These are phyloP conservation scores for Aplodontia rufa DNA, from an alignment of 2,113 vertebrate genomes.

Conservation along the genomic window DNA sequence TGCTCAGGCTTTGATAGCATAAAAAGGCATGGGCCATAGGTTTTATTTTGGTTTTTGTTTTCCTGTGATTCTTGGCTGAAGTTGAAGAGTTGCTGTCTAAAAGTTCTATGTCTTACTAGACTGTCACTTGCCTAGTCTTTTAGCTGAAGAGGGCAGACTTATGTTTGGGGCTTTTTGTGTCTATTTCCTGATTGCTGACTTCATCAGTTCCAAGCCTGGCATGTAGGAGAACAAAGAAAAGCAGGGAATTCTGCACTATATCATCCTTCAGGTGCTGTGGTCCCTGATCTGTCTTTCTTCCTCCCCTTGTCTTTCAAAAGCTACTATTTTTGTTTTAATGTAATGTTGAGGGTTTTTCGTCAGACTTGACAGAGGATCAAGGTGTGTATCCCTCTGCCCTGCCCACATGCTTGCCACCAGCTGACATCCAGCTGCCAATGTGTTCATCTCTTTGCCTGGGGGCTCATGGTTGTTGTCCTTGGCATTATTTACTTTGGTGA, in stretches of 20 bases:
- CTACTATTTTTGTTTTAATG: neutral
- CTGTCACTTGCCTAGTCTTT: neutral
- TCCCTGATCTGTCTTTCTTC: neutral
- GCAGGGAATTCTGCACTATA: neutral
- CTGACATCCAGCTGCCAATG: neutral
- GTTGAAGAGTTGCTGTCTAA: neutral
- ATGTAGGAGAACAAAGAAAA: neutral
- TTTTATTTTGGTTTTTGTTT: neutral
- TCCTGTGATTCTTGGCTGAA: neutral
- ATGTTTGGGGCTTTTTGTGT: neutral
- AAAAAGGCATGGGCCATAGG: too few relatives aligned
- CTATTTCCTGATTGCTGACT: neutral
- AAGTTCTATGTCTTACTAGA: neutral
- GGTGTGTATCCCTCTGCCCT: neutral
- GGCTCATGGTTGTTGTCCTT: constrained; percentile 74
- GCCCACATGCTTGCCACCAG: neutral
- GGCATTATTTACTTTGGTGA: constrained; percentile 66
- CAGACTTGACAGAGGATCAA: neutral
- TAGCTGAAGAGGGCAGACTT: neutral
- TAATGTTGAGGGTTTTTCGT: neutral
- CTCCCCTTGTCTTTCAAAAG: neutral
- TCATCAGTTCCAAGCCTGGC: neutral
- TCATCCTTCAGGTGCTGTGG: neutral
- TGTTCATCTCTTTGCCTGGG: neutral
- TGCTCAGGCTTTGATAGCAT: neutral